Evolutionary conservation across 2,113 vertebrate species (phyloP).

Genomic region (Sander lucioperca): DNA sequence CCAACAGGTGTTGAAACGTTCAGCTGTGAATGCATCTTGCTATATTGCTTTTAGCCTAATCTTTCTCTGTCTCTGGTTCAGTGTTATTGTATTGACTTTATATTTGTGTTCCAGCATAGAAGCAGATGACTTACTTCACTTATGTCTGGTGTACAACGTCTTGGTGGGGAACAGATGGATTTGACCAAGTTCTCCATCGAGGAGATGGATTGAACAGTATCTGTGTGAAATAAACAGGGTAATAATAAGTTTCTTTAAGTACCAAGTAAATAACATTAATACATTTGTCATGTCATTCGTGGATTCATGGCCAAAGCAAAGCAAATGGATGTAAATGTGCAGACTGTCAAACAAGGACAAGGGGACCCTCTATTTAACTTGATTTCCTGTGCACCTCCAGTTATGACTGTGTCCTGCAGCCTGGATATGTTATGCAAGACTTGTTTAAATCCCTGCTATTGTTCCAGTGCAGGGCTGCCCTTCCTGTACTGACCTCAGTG

Average conservation of each 20-base stretch:
- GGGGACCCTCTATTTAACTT: conserved; percentile 19
- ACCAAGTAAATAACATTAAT: background rate
- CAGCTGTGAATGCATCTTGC: background rate
- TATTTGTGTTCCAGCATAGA: background rate
- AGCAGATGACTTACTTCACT: conserved; percentile 64
- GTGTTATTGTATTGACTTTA: too few species aligned
- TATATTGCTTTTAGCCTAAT: background rate
- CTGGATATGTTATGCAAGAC: conserved; percentile 62
- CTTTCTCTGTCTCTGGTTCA: background rate
- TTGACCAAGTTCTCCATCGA: conserved; percentile 71
- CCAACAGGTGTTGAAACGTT: background rate
- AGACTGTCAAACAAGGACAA: conserved; percentile 23
- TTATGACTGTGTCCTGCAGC: conserved; percentile 44
- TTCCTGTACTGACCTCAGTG: conserved; percentile 72
- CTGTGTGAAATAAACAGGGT: conserved; percentile 46
- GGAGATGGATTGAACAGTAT: conserved; percentile 37
- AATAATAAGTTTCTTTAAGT: background rate
- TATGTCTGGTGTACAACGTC: conserved; percentile 63
- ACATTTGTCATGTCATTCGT: rapidly evolving
- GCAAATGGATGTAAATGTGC: conserved; percentile 2
- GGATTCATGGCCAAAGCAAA: background rate
- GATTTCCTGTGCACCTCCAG: conserved; percentile 29
- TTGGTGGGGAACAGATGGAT: conserved; percentile 45
- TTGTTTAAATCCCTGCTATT: conserved; percentile 78
- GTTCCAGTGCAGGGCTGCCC: conserved; percentile 70